Conservation (phyloP, 30 jellyfish, hydroid and myxozoan species). For the Hydractinia symbiolongicarpus region DNA sequence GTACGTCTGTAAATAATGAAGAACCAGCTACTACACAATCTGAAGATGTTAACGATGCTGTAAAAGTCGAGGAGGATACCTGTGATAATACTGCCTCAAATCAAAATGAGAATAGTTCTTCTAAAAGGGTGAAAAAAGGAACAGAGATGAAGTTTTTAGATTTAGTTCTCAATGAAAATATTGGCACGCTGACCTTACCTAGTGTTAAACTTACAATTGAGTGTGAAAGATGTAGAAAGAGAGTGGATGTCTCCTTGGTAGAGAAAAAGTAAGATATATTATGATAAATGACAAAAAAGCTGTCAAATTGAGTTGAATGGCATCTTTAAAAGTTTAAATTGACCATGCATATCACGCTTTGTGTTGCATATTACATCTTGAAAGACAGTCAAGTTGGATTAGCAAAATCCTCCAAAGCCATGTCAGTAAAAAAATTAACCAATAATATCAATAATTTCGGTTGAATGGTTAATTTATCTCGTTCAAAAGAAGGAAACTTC, state of each 20-base stretch:
- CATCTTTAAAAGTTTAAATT: too few relatives aligned
- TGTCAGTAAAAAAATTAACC: too few relatives aligned
- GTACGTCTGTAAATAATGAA: too few relatives aligned
- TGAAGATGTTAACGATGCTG: neutral
- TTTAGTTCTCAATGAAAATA: neutral
- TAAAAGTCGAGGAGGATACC: neutral
- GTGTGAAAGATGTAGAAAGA: conserved; percentile 22
- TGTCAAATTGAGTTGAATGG: too few relatives aligned
- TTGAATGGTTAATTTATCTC: too few relatives aligned
- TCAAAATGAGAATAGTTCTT: neutral
- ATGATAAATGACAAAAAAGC: too few relatives aligned
- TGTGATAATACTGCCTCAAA: neutral
- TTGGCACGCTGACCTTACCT: conserved; percentile 13
- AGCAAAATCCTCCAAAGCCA: too few relatives aligned
- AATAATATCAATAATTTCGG: too few relatives aligned
- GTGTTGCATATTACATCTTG: too few relatives aligned
- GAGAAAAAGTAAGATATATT: conserved; percentile 12
- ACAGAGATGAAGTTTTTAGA: conserved; percentile 13
- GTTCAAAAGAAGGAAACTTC: too few relatives aligned
- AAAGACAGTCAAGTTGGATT: too few relatives aligned
- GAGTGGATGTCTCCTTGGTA: neutral
- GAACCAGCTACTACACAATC: neutral
- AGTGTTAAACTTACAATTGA: neutral
- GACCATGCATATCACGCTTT: too few relatives aligned
- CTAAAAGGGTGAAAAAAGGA: conserved; percentile 7